Evolutionary conservation across 2,113 vertebrate genomes (phyloP), one percentile per base, ranked within the genome.

Genomic region (Tragelaphus strepsiceros): DNA sequence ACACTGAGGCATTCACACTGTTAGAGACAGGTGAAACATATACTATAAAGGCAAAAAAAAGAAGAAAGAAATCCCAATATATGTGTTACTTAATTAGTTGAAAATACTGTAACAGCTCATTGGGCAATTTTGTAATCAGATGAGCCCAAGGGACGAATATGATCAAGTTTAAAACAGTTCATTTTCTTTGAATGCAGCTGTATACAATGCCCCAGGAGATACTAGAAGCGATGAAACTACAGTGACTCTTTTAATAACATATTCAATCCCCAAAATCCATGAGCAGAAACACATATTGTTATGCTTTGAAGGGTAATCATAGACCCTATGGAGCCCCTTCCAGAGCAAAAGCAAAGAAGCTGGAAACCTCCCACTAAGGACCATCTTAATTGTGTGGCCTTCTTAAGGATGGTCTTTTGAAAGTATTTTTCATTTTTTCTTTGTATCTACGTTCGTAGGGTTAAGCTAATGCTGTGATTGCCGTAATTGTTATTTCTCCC

Each of bases 111-210:
- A 98, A 98, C 98, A 98, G 98, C 96, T 98, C 97, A 98, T 97
- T 98, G 98, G 97, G 97, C 97, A 98, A 97, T 98, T 97, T 93
- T 92, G 84, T 96, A 98, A 98, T 98, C 98, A 98, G 96, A 97
- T 97, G 95, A 97, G 96, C 98, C 98, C 98, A 97, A 96, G 98
- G 98, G 98, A 97, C 92, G 93, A 98, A 97, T 97, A 95, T 94
- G 98, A 97, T 94, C 97, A 94, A 92, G 96, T 97, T 97, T 96
- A 96, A 97, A 98, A 97, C 96, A 97, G 94, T 98, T 97, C 97
- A 97, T 98, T 98, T 97, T 98, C 97, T 98, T 98, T 97, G 89
- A 97, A 95, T 98, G 97, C 98, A 98, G 96, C 96, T 98, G 96
- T 97, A 98, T 94, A 92, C 74, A 88, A 85, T 86, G 97, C 98